phyloP scores from a whole-genome alignment of 1,140 invertebrate genomes.

The Elysia chlorotica region DNA sequence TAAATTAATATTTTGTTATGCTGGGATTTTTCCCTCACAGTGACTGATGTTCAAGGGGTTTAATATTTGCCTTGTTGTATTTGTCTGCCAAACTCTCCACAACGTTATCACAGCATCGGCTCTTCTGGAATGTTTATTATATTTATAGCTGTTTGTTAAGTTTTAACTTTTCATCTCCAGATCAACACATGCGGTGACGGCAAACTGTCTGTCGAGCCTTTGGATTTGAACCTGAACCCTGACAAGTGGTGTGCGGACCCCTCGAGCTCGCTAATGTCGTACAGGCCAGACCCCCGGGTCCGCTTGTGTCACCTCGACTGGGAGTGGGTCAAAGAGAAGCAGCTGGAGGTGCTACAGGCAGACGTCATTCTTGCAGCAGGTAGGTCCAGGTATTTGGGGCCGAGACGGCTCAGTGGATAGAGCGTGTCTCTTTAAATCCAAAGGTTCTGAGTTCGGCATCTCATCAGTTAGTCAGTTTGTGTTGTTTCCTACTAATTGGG shows the following conservation, averaged over 20 bases:
- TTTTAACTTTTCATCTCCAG: too few species aligned
- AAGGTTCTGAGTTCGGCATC: not conserved
- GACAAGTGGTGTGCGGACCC: constrained; percentile 33
- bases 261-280: constrained; percentile 15
- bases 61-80: too few species aligned
- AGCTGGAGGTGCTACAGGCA: constrained; percentile 29
- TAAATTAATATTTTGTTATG: too few species aligned
- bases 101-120: too few species aligned
- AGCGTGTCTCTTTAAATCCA: not conserved
- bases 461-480: too few species aligned
- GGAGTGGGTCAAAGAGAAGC: constrained; percentile 31
- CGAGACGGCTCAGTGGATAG: not conserved
- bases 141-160: too few species aligned
- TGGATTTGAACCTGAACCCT: constrained; percentile 31
- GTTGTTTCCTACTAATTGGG: too few species aligned
- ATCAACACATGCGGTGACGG: too few species aligned
- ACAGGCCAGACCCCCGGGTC: constrained; percentile 30
- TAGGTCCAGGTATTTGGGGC: constrained; percentile 18
- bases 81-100: too few species aligned
- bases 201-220: constrained; percentile 21
- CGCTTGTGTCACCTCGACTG: constrained; percentile 46
- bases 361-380: constrained; percentile 56
- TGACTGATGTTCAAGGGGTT: too few species aligned
- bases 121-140: too few species aligned
- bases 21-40: too few species aligned